Base-by-base conservation (phyloP, 2,113 vertebrate genomes). In the Sinocyclocheilus grahami region DNA sequence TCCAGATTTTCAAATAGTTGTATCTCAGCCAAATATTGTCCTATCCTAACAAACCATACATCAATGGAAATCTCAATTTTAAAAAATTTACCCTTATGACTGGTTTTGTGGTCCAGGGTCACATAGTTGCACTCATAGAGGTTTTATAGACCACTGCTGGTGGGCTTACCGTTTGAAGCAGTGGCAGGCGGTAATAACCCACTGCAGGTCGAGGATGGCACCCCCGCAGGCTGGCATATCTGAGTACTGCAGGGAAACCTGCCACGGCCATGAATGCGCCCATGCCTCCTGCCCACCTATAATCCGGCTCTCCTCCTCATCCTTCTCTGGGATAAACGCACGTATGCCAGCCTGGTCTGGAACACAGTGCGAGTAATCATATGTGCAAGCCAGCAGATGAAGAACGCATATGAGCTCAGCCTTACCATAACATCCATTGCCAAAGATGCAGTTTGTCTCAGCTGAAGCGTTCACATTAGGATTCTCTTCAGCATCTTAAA, bases 251-350 rank as follows among this genome's bases (percentile, higher is more conserved):
- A 95, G 90, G 1, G 89, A 89, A 1, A 93, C 93, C 86, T 95
- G 94, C 95, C 95, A 95, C 0, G 94, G 94, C 95, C 95, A 95
- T 0, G 94, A 94, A 88, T 95, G 88, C 5, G 92, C 84, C 91
- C 89, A 92, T 22, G 94, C 91, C 89, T 95, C 95, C 51, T 90
- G 85, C 0, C 94, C 95, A 13, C 94, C 94, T 0, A 94, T 90
- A 86, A 95, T 93, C 82, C 94, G 76, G 24, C 77, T 71, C 91
- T 92, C 84, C 2, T 8, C 1, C 6, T 89, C 85, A 78, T 83
- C 75, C 0, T 91, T 86, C 0, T 46, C 51, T 55, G 78, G 78
- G 3, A 1, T n/a, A 86, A 95, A 94, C 71, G 67, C 1, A 5
- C 95, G 92, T 0, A 87, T 1, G 2, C 95, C 94, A 0, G 93